Evolutionary conservation across 2,113 vertebrate genomes (phyloP).

Genomic region (Zosterops pallidus): DNA sequence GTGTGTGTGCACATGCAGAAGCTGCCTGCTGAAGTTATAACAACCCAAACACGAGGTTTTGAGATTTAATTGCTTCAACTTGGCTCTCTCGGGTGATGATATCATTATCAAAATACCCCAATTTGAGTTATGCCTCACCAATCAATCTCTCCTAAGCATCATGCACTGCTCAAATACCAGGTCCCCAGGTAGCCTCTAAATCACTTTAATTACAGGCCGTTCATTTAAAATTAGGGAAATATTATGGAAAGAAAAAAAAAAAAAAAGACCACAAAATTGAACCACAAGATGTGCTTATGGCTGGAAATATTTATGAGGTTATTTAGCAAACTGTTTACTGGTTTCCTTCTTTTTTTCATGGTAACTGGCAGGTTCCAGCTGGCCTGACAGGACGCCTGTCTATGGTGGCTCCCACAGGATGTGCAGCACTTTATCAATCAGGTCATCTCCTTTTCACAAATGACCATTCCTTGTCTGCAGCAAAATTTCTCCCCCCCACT

Average conservation of each 20-base stretch:
- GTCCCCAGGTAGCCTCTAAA: slow-evolving; percentile 74
- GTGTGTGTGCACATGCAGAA: neutral
- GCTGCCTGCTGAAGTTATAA: neutral
- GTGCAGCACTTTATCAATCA: neutral
- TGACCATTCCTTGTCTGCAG: neutral
- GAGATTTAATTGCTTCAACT: slow-evolving; percentile 45
- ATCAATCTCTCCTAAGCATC: slow-evolving; percentile 61
- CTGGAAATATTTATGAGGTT: slow-evolving; percentile 63
- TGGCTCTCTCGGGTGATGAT: slow-evolving; percentile 10
- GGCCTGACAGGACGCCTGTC: neutral
- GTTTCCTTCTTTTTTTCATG: neutral
- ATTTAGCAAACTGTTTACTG: slow-evolving; percentile 1
- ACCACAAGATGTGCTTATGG: slow-evolving; percentile 10
- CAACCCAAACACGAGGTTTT: neutral
- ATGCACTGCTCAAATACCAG: slow-evolving; percentile 59
- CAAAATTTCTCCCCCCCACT: neutral
- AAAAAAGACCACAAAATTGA: slow-evolving; percentile 22
- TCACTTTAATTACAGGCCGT: slow-evolving; percentile 75
- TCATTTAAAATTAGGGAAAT: slow-evolving; percentile 70
- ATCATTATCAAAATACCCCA: slow-evolving; percentile 45
- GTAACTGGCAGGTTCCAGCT: neutral
- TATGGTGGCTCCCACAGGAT: neutral
- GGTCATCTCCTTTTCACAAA: neutral
- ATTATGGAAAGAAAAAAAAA: slow-evolving; percentile 26
- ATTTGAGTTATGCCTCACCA: slow-evolving; percentile 34